Evolutionary conservation across 2,797 vertebrate species (phyloP).

Genomic region (Corythornis leucogaster): DNA sequence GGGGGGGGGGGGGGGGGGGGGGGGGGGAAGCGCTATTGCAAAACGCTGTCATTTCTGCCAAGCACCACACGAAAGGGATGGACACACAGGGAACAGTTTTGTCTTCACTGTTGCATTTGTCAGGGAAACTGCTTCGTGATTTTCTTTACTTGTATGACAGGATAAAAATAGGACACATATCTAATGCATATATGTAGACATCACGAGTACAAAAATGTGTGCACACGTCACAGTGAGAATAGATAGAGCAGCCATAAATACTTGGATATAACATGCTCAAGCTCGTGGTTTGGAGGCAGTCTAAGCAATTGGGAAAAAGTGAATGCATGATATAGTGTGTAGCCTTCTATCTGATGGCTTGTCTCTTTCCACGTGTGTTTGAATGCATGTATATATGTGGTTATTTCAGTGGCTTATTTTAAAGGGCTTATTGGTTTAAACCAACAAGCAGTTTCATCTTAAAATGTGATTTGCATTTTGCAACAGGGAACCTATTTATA

Average conservation of each 20-base stretch:
- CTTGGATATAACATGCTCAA: not conserved
- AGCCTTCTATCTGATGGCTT: not conserved
- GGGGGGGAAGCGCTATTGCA: not conserved
- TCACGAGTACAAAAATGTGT: not conserved
- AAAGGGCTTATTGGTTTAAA: not conserved
- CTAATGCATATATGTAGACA: conserved; percentile 30
- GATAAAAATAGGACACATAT: conserved; percentile 30
- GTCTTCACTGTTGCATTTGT: not conserved
- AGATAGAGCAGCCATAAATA: conserved; percentile 4
- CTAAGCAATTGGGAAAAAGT: not conserved
- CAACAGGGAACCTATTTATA: not conserved
- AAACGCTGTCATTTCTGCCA: not conserved
- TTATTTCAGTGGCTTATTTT: not conserved
- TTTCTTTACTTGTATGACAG: not conserved
- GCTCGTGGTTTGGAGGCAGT: not conserved
- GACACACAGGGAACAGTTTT: not conserved
- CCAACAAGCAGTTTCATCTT: not conserved
- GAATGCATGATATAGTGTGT: not conserved
- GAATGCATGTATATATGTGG: not conserved
- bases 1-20: too few species aligned
- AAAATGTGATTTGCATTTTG: not conserved
- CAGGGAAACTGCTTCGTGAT: not conserved
- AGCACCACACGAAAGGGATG: not conserved
- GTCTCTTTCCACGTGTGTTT: not conserved
- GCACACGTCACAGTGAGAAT: not conserved